Evolutionary conservation across 2,888 invertebrate genomes (phyloP), one percentile per base, ranked within the genome.

Genomic region (Melinopterus prodromus): DNA sequence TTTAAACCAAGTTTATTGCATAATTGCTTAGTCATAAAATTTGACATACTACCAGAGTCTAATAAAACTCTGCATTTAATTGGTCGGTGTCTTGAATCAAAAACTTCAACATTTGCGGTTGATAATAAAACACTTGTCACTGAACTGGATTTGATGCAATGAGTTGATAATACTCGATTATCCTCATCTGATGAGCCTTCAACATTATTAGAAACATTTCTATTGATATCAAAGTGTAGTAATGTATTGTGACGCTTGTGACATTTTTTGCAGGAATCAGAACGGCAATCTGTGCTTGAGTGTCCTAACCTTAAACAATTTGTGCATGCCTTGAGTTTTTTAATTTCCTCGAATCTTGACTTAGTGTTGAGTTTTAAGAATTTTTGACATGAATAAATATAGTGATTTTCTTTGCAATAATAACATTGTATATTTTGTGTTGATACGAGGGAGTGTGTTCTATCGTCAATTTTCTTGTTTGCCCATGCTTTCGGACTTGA

Each of bases 1-100:
- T 77, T 74, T 53, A 77, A 38, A 7, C 69, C 26, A 35, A 80
- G 26, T 71, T 26, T 53, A 26, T 79, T 36, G n/a, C 69, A 35
- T 72, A 79, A 69, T 35, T 71, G 38, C n/a, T 77, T 74, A 2
- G 79, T 77, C 6, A 77, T n/a, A 36, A 79, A 77, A 72, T 79
- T 77, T 16, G 69, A 71, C 35, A 77, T 76, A 35, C 72, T 72
- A 69, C 77, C 77, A 2, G 9, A 70, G 37, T 70, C 76, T 79
- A 76, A 79, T 53, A 76, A 35, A 70, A 74, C 79, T 53, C 70
- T 76, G 35, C 38, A 16, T 53, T 71, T 26, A 71, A 53, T 53
- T 53, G 53, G 53, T 53, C 53, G 7, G 53, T 53, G 53, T 4
- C 12, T 53, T 53, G 53, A 53, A 53, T 53, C 7, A 53, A 53